Base-by-base conservation (phyloP, 2,888 invertebrate species). In the Troilus luridus region DNA sequence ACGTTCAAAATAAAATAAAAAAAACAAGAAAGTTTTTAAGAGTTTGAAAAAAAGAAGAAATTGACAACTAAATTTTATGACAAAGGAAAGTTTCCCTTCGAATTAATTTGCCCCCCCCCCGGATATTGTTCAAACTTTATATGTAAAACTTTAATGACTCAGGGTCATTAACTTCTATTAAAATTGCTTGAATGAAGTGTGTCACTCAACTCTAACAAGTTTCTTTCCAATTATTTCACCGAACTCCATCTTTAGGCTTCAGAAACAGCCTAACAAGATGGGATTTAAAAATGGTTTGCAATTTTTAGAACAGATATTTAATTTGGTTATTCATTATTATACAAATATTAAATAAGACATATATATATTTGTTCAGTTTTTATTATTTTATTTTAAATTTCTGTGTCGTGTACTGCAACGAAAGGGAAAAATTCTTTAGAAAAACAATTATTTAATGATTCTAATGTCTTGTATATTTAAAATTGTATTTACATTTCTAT, bases 81-180 rank as follows among this genome's bases (percentile, higher is more conserved):
- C 24, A 67, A 67, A 14, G 24, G 14, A 67, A 67, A 67, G 67
- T 67, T 67, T 67, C 67, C 14, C 24, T 41, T 6, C 6, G 24
- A 24, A 24, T 67, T 27, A 67, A 67, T 67, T 67, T 67, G 67
- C 67, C 12, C n/a, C n/a, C n/a, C n/a, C 64, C n/a, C n/a, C 64
- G 64, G 64, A n/a, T 12, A 27, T 27, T 67, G 67, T 67, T 27
- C 67, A 12, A 67, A 67, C 67, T 67, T 67, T 27, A 27, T 27
- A 67, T 27, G 67, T 67, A 67, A 67, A 67, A 67, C 67, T 67
- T 67, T 24, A 67, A 67, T 67, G 24, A 67, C 67, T 27, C 67
- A 27, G 24, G 24, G 67, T 27, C 67, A 67, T 67, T 67, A 27
- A 24, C 67, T 67, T 67, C 12, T 24, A 12, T 67, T 67, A 12